Conservation (phyloP, 2,888 invertebrate genomes). For the Halictus ligatus region DNA sequence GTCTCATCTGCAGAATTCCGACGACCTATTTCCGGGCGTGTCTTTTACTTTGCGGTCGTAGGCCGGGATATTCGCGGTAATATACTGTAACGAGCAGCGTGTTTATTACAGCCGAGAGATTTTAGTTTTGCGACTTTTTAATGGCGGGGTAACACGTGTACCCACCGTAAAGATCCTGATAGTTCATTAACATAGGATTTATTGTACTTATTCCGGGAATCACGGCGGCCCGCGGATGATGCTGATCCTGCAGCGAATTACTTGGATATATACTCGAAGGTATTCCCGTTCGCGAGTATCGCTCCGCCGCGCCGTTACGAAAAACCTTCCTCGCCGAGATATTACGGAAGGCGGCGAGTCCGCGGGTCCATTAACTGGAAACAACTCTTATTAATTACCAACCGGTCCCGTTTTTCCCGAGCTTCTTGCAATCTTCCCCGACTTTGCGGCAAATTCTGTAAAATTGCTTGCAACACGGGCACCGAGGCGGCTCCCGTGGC, state of each 20-base stretch:
- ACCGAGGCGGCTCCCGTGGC: background rate
- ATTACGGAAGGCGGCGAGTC: background rate
- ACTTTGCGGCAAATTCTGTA: background rate
- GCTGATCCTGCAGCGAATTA: background rate
- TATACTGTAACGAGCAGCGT: background rate
- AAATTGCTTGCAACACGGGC: background rate
- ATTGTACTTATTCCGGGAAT: conserved; percentile 12
- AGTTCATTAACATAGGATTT: conserved; percentile 19
- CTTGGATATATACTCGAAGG: background rate
- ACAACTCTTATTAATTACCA: conserved; percentile 9
- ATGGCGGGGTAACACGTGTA: background rate
- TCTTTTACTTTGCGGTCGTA: conserved; percentile 19
- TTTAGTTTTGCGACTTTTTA: conserved; percentile 6
- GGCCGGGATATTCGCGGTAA: conserved; percentile 4
- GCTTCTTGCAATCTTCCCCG: background rate
- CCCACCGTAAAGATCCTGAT: conserved; percentile 2
- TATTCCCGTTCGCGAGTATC: background rate
- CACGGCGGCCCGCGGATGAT: background rate
- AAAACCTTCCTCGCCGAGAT: background rate
- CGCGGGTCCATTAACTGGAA: background rate
- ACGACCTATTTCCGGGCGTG: conserved; percentile 15
- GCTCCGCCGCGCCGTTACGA: background rate
- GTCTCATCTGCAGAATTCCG: conserved; percentile 18
- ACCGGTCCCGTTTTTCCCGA: background rate
- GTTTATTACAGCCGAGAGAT: conserved; percentile 6